phyloP scores from a whole-genome alignment of 2,113 vertebrate species.

The Candoia aspera region DNA sequence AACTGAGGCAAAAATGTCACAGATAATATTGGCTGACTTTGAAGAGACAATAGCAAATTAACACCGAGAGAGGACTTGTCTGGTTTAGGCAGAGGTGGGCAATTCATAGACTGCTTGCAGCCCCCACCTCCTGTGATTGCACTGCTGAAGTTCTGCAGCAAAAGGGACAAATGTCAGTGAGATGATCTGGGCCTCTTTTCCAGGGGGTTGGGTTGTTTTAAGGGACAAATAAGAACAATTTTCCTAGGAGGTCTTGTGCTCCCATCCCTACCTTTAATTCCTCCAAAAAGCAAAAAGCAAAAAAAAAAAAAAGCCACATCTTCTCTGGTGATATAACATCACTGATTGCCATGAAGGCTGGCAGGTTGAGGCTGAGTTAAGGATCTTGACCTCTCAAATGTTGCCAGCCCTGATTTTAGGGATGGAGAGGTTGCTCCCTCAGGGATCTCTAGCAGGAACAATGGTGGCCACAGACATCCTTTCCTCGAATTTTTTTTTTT shows the following conservation, averaged over 20 bases:
- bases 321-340: background rate
- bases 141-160: background rate
- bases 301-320: background rate
- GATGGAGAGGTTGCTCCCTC: background rate
- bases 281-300: background rate
- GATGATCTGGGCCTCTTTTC: background rate
- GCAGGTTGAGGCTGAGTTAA: background rate
- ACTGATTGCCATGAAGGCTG: background rate
- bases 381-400: background rate
- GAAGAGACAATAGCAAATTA: background rate
- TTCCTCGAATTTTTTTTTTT: background rate
- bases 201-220: background rate
- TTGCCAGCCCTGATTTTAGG: background rate
- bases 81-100: background rate
- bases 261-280: background rate
- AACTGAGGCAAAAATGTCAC: background rate
- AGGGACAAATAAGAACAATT: background rate
- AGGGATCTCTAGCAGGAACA: background rate
- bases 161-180: background rate
- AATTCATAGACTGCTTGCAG: background rate
- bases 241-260: background rate
- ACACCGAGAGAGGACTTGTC: background rate
- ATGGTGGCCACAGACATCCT: background rate
- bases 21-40: too few relatives aligned
- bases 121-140: background rate